Evolutionary conservation across 1,140 invertebrate species (phyloP), one percentile per base, ranked within the genome.

Genomic region (Atta cephalotes): DNA sequence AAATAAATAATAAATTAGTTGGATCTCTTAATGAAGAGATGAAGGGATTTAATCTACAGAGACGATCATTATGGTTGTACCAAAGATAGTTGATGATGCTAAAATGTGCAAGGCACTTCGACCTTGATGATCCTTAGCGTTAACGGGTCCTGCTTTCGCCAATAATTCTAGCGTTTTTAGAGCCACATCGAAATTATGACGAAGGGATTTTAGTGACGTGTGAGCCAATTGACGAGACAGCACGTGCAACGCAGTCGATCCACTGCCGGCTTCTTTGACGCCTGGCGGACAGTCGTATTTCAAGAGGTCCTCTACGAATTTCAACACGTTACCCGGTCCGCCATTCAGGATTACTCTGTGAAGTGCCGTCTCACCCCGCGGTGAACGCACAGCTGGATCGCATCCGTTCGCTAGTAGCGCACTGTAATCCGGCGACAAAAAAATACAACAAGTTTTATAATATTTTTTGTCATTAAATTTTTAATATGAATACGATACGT

Each of bases 351-450:
- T 94, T n/a, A 92, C 93, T 51, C 94, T 90, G 82, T 95, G 95
- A 14, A 95, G 90, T 0, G 95, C 95, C 2, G 94, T 95, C 89
- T 95, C 95, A 2, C 95, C 95, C 35, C 93, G 90, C 9, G 94
- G 93, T 6, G 94, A 95, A 82, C 95, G 92, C 10, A 92, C 92
- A 71, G 93, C 93, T 81, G 94, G 93, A 81, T 95, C 92, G 51
- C 95, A 95, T n/a, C 94, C 94, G 49, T 91, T 93, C 39, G 94
- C 88, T 25, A 94, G 88, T n/a, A 95, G 71, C 7, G 89, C 76
- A 49, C 95, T 95, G 12, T 39, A 53, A 80, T 35, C 0, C 45
- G 18, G 5, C 12, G 18, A 65, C 31, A 65, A 66, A 66, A 65
- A 39, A 14, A 35, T 35, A 9, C 18, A 51, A 66, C 21, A 12